Evolutionary conservation across 2,113 vertebrate genomes (phyloP).

Genomic region (Puntigrus tetrazona): DNA sequence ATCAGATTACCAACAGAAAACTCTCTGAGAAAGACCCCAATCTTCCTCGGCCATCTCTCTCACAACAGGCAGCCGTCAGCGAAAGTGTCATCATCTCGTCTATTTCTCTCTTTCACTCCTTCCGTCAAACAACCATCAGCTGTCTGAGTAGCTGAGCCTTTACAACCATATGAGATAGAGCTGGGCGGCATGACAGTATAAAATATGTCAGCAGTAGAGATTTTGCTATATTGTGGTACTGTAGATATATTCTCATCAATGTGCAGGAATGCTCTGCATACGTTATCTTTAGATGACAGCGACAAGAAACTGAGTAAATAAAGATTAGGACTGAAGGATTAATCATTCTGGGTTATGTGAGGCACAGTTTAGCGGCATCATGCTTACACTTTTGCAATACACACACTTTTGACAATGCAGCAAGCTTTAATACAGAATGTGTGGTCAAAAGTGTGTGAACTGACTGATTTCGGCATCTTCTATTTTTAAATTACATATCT

Average conservation of each 20-base stretch:
- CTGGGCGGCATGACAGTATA: background rate
- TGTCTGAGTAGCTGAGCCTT: conserved; percentile 17
- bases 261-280: background rate
- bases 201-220: conserved; percentile 1
- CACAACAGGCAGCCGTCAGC: conserved; percentile 16
- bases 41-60: conserved; percentile 37
- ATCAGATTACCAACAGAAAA: conserved; percentile 46
- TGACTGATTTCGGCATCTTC: no score
- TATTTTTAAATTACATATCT: background rate
- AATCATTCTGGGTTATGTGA: background rate
- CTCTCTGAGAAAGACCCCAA: conserved; percentile 38
- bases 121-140: conserved; percentile 23
- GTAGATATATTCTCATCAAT: background rate
- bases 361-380: background rate
- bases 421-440: background rate
- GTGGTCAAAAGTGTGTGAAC: background rate
- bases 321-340: background rate
- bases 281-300: background rate
- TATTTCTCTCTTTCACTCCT: conserved; percentile 10
- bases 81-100: conserved; percentile 24
- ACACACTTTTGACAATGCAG: no score
- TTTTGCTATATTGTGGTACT: background rate
- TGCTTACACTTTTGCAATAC: no score
- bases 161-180: background rate
- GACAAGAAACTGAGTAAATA: background rate